phyloP scores from a whole-genome alignment of 1,140 invertebrate species.

The Drosophila navojoa region DNA sequence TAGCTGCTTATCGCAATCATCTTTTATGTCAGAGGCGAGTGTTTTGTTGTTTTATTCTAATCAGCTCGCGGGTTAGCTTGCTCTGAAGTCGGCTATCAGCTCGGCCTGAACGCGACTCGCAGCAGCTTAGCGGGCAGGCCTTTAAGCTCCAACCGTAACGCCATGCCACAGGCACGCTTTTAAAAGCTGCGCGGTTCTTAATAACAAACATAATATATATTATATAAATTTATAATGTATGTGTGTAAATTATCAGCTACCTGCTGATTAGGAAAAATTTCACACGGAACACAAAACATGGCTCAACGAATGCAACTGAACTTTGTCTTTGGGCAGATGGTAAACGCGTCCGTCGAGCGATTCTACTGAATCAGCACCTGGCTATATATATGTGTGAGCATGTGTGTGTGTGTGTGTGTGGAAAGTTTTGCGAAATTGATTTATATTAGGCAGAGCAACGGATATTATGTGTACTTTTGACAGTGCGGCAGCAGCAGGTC shows the following conservation, averaged over 20 bases:
- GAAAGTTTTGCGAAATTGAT: conserved; percentile 65
- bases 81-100: conserved; percentile 6
- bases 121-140: background rate
- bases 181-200: conserved; percentile 47
- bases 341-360: background rate
- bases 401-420: conserved; percentile 30
- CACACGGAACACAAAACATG: conserved; percentile 55
- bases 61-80: background rate
- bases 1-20: no score
- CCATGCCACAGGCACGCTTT: conserved; percentile 65
- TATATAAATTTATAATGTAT: conserved; percentile 31
- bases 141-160: conserved; percentile 9
- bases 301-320: conserved; percentile 42
- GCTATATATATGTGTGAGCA: no score
- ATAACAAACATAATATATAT: background rate
- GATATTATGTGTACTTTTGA: conserved; percentile 45
- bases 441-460: conserved; percentile 46
- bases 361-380: conserved; percentile 31
- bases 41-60: background rate
- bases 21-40: no score
- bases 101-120: background rate
- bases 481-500: conserved; percentile 37
- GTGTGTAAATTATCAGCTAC: conserved; percentile 43
- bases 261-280: conserved; percentile 66
- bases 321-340: conserved; percentile 54